These are phyloP conservation scores for Leptobrachium leishanense DNA, from an alignment of 2,113 vertebrate species.

Conservation along the genomic window DNA sequence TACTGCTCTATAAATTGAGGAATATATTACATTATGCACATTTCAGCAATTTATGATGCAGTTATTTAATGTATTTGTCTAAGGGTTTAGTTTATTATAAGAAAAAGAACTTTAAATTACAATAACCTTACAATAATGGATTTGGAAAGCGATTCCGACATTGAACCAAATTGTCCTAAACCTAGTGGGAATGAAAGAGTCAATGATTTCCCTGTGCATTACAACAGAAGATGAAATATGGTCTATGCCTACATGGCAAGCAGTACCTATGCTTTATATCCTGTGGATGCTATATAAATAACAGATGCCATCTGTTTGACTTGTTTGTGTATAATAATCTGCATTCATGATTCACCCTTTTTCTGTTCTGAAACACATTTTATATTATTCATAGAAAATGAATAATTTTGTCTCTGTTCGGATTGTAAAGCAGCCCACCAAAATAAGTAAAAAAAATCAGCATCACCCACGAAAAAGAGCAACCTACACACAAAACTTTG, in stretches of 20 bases:
- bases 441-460: no score
- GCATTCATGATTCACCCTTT: slow-evolving; percentile 8
- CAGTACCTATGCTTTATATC: slow-evolving; percentile 8
- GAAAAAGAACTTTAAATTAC: background rate
- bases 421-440: background rate
- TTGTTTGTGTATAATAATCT: slow-evolving; percentile 11
- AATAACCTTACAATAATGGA: background rate
- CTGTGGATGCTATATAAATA: background rate
- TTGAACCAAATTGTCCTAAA: background rate
- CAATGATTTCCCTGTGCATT: background rate
- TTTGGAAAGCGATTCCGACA: background rate
- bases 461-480: no score
- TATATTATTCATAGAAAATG: background rate
- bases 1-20: no score
- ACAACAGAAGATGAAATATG: background rate
- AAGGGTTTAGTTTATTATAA: background rate
- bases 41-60: background rate
- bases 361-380: slow-evolving; percentile 7
- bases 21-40: no score
- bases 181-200: background rate
- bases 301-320: slow-evolving; percentile 1
- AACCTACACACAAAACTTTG: no score
- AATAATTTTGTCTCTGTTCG: background rate
- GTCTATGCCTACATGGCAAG: background rate
- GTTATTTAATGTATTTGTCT: background rate